Percentiles rank a stretch among this genome's conserved stretches.
Evolutionary conservation across 2,888 invertebrate genomes (phyloP).

Genomic region (Lumbricus terrestris): DNA sequence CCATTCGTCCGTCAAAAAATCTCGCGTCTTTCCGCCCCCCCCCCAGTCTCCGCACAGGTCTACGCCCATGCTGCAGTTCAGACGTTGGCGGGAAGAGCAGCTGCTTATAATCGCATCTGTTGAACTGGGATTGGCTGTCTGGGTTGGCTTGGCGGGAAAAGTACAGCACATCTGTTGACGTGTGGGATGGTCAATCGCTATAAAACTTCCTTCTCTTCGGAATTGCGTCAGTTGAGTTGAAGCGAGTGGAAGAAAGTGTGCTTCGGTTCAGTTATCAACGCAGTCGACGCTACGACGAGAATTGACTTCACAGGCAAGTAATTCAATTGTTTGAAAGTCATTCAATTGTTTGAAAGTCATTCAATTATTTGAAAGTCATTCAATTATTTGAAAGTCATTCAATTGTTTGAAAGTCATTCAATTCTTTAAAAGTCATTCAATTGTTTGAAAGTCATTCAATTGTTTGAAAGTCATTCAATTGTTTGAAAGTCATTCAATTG

Average conservation of each 20-base stretch:
- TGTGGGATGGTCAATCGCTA: background rate
- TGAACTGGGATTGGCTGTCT: background rate
- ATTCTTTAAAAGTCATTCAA: no score
- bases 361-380: no score
- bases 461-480: no score
- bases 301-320: background rate
- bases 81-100: background rate
- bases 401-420: no score
- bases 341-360: no score
- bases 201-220: background rate
- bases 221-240: background rate
- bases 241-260: background rate
- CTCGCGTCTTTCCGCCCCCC: no score
- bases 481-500: no score
- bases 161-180: background rate
- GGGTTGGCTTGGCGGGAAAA: background rate
- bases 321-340: background rate
- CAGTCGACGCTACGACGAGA: background rate
- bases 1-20: no score
- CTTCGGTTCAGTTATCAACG: background rate
- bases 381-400: no score
- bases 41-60: no score
- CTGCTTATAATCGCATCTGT: background rate
- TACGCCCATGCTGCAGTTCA: no score
- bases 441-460: no score